A percentile compares a stretch with the other conserved stretches of the same genome.
phyloP scores from a whole-genome alignment of 2,888 invertebrate species.

The Biston betularia region DNA sequence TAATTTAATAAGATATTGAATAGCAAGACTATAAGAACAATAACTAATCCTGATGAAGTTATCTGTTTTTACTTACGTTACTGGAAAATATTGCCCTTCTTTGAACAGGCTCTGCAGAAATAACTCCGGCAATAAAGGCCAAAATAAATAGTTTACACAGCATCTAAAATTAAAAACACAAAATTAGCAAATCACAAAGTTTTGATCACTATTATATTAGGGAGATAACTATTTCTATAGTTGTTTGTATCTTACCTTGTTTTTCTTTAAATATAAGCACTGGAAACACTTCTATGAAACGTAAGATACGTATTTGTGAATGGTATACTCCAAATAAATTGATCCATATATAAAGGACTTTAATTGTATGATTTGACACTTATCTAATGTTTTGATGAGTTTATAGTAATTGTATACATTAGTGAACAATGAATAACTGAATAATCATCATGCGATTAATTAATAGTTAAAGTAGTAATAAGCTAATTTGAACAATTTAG shows the following conservation, averaged over 20 bases:
- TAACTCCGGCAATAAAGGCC: conserved; percentile 4
- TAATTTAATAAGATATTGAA: too few relatives aligned
- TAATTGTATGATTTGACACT: conserved; percentile 5
- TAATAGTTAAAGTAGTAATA: not conserved
- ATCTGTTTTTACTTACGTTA: conserved; percentile 14
- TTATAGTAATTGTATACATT: not conserved
- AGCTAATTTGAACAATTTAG: not conserved
- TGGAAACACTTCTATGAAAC: too few relatives aligned
- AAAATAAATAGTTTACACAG: conserved; percentile 17
- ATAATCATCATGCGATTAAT: conserved; percentile 9
- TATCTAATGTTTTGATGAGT: not conserved
- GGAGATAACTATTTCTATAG: not conserved
- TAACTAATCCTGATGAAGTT: too few relatives aligned
- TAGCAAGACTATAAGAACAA: too few relatives aligned
- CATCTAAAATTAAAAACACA: conserved; percentile 9
- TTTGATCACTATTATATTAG: not conserved
- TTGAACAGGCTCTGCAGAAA: conserved; percentile 17
- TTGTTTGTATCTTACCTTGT: conserved; percentile 12
- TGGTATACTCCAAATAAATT: conserved; percentile 8
- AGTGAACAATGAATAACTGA: not conserved
- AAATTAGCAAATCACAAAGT: not conserved
- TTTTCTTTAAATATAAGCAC: not conserved
- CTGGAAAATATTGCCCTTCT: conserved; percentile 13
- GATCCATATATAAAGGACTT: conserved; percentile 25
- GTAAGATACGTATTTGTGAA: not conserved